Conservation (phyloP, 2,113 vertebrate genomes). For the Myotis brandtii region DNA sequence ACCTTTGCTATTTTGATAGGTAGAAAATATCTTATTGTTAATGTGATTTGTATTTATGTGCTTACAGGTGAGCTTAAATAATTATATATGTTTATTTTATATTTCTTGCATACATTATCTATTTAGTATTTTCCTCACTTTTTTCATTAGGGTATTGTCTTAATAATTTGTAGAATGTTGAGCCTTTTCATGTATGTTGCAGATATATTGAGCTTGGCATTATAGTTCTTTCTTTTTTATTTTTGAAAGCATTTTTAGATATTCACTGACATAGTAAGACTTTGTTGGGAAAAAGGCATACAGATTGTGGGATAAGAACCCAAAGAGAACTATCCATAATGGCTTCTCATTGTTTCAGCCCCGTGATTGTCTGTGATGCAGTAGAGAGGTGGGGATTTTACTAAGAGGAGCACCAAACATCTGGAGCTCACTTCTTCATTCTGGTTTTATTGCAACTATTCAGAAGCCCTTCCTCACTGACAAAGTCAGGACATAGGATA, state of each 20-base stretch:
- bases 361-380: neutral
- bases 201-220: neutral
- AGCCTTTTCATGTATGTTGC: neutral
- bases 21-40: neutral
- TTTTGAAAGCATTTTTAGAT: neutral
- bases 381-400: neutral
- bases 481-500: neutral
- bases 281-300: neutral
- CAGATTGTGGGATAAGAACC: neutral
- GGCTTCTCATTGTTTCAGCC: neutral
- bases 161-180: neutral
- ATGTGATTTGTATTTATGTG: slow-evolving; percentile 29
- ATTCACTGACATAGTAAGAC: neutral
- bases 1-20: neutral
- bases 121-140: neutral
- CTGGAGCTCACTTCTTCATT: neutral
- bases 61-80: neutral
- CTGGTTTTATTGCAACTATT: neutral
- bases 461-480: neutral
- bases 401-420: neutral
- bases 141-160: neutral
- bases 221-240: neutral
- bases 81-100: neutral
- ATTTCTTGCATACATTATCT: neutral
- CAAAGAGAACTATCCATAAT: neutral